Base-by-base conservation (phyloP, 2,888 invertebrate species). In the Phengaris arion region DNA sequence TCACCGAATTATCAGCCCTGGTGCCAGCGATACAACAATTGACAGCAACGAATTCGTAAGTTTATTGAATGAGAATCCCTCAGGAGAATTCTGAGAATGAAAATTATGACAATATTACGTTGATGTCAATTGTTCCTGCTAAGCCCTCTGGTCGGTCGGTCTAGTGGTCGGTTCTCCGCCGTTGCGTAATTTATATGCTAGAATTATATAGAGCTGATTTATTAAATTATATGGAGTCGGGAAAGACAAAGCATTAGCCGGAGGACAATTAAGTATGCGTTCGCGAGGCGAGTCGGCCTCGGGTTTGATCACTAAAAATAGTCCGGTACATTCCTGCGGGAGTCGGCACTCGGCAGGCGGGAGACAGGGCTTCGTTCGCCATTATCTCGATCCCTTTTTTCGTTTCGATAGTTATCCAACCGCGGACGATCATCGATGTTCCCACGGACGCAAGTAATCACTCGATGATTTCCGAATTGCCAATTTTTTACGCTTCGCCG, bases 361-460 rank as follows among this genome's bases (percentile, higher is more conserved):
- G 85, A 82, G 83, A 82, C 82, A 82, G 82, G 85, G 85, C 86
- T 87, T 82, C 84, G 83, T 85, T 85, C 84, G 87, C 88, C 84
- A 89, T 91, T 89, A 91, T 87, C 86, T 87, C 85, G 86, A 86
- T 87, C 90, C 91, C 90, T 92, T 93, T 93, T 93, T 93, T 93
- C 90, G 89, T 86, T 87, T 83, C 86, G 88, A 90, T 92, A 87
- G 89, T 90, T 90, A 91, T 90, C 89, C 89, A 87, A 90, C 89
- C 90, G 89, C 91, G 89, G 89, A 91, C 88, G 86, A 87, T 86
- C 81, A 89, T 87, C 84, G 81, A 81, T 85, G 86, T 92, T 92
- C 92, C 89, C 93, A 92, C 91, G 90, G 85, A 87, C 82, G 84
- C 83, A 81, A 82, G 84, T 84, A 85, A 88, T 89, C 87, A 85